Evolutionary conservation across 1,140 invertebrate genomes (phyloP).

Genomic region (Scaptomyza graminum): DNA sequence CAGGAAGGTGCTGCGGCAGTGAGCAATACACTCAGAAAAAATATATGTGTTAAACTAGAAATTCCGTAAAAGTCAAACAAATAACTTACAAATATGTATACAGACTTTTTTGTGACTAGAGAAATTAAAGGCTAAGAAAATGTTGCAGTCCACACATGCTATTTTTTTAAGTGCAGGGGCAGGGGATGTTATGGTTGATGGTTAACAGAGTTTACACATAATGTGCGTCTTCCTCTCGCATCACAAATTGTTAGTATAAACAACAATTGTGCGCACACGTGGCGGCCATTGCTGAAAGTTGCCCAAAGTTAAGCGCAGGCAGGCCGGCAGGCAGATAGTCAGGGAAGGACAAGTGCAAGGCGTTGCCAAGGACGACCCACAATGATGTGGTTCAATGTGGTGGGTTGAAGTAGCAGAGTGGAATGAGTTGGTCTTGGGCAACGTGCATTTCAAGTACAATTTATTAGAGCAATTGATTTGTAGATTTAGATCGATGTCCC

Average conservation of each 20-base stretch:
- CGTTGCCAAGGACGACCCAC: conserved; percentile 52
- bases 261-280: conserved; percentile 81
- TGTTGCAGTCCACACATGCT: background rate
- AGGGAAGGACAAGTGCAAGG: conserved; percentile 68
- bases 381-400: background rate
- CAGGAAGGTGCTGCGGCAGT: conserved; percentile 43
- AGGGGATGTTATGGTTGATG: background rate
- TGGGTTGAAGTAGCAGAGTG: background rate
- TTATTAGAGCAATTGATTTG: conserved; percentile 76
- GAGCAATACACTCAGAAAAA: background rate
- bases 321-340: conserved; percentile 16
- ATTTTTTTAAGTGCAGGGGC: background rate
- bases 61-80: too few species aligned
- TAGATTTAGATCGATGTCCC: conserved; percentile 58
- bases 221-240: conserved; percentile 70
- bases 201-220: conserved; percentile 11
- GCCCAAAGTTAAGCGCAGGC: conserved; percentile 10
- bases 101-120: background rate
- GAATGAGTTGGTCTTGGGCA: too few species aligned
- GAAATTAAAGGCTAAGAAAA: too few species aligned
- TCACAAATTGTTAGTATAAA: conserved; percentile 84
- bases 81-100: too few species aligned
- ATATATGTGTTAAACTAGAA: too few species aligned
- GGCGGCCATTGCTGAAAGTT: conserved; percentile 67
- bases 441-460: conserved; percentile 39